Conservation (phyloP, 2,113 vertebrate species). For the Acanthochromis polyacanthus region DNA sequence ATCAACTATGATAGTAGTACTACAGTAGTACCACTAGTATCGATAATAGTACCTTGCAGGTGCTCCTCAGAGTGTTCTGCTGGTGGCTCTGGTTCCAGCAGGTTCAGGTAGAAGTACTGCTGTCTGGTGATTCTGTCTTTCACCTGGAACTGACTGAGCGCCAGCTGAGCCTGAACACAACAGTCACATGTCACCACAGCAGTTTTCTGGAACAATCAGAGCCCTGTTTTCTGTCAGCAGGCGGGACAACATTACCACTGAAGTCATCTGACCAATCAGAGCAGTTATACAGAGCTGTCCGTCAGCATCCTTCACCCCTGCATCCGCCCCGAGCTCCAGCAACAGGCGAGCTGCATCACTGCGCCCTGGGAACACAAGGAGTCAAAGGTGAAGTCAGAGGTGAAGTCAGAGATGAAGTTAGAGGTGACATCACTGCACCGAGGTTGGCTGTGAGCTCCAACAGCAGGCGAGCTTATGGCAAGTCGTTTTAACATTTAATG, state of each 20-base stretch:
- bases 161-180: constrained; percentile 73
- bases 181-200: not conserved
- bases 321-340: constrained; percentile 76
- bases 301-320: constrained; percentile 74
- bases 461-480: too few species aligned
- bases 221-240: not conserved
- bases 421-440: too few species aligned
- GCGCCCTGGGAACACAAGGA: constrained; percentile 68
- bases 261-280: constrained; percentile 77
- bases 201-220: not conserved
- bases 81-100: constrained; percentile 71
- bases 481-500: too few species aligned
- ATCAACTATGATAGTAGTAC: not conserved
- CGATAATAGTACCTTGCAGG: constrained; percentile 12
- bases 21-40: not conserved
- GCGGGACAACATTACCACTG: constrained; percentile 65
- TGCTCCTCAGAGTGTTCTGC: not conserved
- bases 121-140: constrained; percentile 74
- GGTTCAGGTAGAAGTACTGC: constrained; percentile 81
- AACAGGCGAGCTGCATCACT: constrained; percentile 71
- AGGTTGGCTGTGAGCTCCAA: too few species aligned
- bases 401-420: not conserved
- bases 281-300: constrained; percentile 82
- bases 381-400: not conserved
- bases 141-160: constrained; percentile 79